phyloP scores from a whole-genome alignment of 2,113 vertebrate genomes.

The Agapornis roseicollis region DNA sequence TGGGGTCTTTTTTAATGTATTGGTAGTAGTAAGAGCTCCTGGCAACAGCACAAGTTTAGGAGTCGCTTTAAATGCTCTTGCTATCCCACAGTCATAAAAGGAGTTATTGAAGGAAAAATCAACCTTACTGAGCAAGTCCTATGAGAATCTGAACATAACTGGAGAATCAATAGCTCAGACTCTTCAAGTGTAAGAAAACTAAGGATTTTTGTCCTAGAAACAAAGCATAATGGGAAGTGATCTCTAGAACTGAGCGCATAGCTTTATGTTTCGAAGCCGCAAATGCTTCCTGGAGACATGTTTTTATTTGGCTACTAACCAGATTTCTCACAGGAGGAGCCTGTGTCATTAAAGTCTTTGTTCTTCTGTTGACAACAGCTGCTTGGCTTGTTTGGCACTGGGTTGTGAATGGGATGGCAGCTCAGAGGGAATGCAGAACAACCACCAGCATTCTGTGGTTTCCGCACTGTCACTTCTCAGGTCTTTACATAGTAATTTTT shows the following conservation, averaged over 20 bases:
- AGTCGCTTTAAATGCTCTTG: neutral
- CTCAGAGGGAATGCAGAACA: neutral
- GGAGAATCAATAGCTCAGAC: neutral
- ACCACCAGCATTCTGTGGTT: neutral
- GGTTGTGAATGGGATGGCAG: neutral
- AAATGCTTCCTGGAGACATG: neutral
- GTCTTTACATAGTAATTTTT: neutral
- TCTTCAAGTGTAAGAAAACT: neutral
- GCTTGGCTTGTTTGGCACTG: neutral
- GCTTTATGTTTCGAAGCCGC: neutral
- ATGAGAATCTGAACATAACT: fast-evolving
- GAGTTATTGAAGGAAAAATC: neutral
- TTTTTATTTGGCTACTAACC: neutral
- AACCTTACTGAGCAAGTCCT: neutral
- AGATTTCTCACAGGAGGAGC: neutral
- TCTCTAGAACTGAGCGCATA: neutral
- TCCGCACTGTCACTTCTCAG: no score
- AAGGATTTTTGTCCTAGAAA: neutral
- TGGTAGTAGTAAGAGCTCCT: neutral
- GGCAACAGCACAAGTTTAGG: neutral
- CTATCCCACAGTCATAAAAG: neutral
- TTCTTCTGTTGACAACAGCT: neutral
- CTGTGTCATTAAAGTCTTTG: neutral
- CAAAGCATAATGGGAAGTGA: neutral
- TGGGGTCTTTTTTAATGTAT: neutral